Evolutionary conservation across 2,113 vertebrate genomes (phyloP), one percentile per base, ranked within the genome.

Genomic region (Indicator maculatus): DNA sequence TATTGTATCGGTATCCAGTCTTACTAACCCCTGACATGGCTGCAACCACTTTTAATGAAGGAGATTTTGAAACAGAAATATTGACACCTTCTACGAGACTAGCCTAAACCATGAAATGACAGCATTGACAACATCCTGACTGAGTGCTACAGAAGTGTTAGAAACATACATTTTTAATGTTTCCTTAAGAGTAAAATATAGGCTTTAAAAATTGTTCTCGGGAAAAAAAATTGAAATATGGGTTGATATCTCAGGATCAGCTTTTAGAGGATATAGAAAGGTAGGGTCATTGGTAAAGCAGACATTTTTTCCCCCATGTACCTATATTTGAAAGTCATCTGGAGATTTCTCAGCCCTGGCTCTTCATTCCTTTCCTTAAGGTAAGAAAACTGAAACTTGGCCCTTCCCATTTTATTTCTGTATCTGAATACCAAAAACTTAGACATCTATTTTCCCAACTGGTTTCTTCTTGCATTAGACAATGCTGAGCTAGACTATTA

Each of bases 161-260:
- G 82, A 80, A 94, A 78, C 89, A 96, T 90, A 52, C 47, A 94
- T 97, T 97, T 97, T 97, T 95, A 96, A 95, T 96, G 44, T 50
- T 86, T 92, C 58, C 76, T 95, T 94, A 91, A 47, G 93, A 96
- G 73, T 79, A 78, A 93, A 95, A 96, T 56, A 69, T 39, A 78
- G 83, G 61, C 33, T 97, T 64, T 45, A 92, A 83, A 97, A 96
- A 97, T 80, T 93, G 77, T 94, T 93, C 86, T 96, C 2, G 41
- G 41, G 6, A 44, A 93, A 81, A 97, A 96, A 97, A 93, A 86
- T 96, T 96, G 87, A 96, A 96, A 91, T 96, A 93, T 47, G 79
- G 92, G 86, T 88, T 86, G 86, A 86, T 97, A 97, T 71, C 61
- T 86, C 60, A 89, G 39, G 64, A 89, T 95, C 82, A 95, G 36